Percentiles rank a stretch among this genome's conserved stretches.
Evolutionary conservation across 2,113 vertebrate genomes (phyloP).

Genomic region (Cheirogaleus medius): DNA sequence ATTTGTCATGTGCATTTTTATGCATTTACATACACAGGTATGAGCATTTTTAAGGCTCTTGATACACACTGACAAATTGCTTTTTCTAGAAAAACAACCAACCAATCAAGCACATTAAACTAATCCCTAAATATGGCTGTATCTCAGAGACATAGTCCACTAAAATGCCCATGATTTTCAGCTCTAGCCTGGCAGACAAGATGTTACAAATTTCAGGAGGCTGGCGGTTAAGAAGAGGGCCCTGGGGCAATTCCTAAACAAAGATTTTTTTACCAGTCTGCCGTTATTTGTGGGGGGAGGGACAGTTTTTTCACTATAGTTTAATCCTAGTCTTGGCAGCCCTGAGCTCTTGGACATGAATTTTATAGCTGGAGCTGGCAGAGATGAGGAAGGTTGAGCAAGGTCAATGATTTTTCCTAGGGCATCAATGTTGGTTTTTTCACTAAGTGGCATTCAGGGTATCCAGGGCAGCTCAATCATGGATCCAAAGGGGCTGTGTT

Average conservation of each 20-base stretch:
- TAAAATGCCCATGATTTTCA: background rate
- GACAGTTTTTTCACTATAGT: background rate
- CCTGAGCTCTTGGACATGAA: background rate
- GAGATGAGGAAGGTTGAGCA: background rate
- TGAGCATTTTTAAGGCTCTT: conserved; percentile 25
- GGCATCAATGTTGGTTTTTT: background rate
- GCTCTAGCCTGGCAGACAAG: background rate
- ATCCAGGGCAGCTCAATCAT: background rate
- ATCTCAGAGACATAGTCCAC: background rate
- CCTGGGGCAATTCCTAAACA: background rate
- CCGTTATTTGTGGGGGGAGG: background rate
- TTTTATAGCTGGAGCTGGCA: conserved; percentile 26
- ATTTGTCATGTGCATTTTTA: background rate
- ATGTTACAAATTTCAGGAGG: conserved; percentile 12
- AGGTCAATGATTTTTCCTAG: conserved; percentile 15
- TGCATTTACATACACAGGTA: background rate
- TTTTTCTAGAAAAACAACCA: conserved; percentile 8
- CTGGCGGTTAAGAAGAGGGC: background rate
- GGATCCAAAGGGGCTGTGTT: background rate
- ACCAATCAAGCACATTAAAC: background rate
- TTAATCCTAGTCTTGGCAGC: conserved; percentile 9
- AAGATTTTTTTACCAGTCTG: conserved; percentile 1
- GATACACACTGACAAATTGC: background rate
- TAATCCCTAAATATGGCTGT: background rate
- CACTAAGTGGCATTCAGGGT: background rate